Evolutionary conservation across 2,113 vertebrate species (phyloP), one percentile per base, ranked within the genome.

Genomic region (Cryptotis parvus): DNA sequence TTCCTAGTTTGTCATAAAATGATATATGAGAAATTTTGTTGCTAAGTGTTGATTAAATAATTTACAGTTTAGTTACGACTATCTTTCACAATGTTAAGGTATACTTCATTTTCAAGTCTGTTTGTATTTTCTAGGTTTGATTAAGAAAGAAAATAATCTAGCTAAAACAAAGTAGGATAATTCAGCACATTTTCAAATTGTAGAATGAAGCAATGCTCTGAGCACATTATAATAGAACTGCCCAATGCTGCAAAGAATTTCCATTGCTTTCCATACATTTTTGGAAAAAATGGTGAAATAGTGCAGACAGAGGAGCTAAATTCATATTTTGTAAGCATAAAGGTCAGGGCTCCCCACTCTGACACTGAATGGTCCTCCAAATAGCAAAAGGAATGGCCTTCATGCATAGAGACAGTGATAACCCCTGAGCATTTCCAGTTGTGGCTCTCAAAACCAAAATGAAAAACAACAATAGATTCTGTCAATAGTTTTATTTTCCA

Each of bases 401-500:
- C 18, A 58, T 22, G 18, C 55, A 6, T 20, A 58, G 45, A 49
- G 9, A 9, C 9, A 49, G 9, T 49, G 14, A 14, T 10, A 49
- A 10, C 10, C 45, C 45, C 9, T 49, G 45, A 49, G 45, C 45
- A n/a, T 49, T 49, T 12, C 45, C 45, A 10, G 45, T 12, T 49
- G 45, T 49, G 45, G 6, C 45, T 49, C 45, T n/a, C 45, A 49
- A 49, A 7, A 49, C 45, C 20, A 20, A 58, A 58, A 58, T 24
- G 18, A 58, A 22, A 24, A 58, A 58, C 94, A 96, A 92, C 55
- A 84, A 89, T 84, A 95, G 68, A 93, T 73, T 95, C 87, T 91
- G 87, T 89, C 37, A 90, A 94, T 93, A 75, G 77, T 90, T 97
- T 96, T 97, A 95, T 90, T 96, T 97, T 96, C 49, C 84, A 94